A percentile compares a stretch with the other conserved stretches of the same genome.
Evolutionary conservation across 2,888 invertebrate genomes (phyloP).

Genomic region (Drosophila subquinaria): DNA sequence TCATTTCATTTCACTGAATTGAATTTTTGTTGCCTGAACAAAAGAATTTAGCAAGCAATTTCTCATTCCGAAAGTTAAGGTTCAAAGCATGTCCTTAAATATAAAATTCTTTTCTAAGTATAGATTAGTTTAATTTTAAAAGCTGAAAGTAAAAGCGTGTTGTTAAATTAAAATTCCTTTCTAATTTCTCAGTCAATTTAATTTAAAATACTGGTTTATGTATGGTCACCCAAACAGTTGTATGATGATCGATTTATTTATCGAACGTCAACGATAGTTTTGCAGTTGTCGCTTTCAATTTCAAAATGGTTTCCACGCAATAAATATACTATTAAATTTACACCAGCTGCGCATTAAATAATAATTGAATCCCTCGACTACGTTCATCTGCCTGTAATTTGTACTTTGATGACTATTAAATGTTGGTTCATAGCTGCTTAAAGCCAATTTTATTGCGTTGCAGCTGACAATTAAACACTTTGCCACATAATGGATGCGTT

Average conservation of each 20-base stretch:
- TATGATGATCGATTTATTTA: not conserved
- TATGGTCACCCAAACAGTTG: not conserved
- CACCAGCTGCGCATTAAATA: conserved; percentile 5
- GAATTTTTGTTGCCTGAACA: conserved; percentile 12
- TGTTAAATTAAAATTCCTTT: not conserved
- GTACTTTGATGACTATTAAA: not conserved
- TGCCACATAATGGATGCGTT: not conserved
- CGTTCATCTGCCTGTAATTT: not conserved
- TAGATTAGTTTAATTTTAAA: not conserved
- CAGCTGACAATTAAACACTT: conserved; percentile 15
- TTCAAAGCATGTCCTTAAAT: not conserved
- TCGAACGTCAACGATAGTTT: not conserved
- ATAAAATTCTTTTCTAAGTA: not conserved
- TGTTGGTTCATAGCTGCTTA: not conserved
- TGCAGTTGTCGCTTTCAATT: not conserved
- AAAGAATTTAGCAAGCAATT: conserved; percentile 5
- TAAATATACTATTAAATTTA: not conserved
- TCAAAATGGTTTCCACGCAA: not conserved
- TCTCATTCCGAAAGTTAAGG: conserved; percentile 7
- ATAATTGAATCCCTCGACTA: conserved; percentile 18
- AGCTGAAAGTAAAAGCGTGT: not conserved
- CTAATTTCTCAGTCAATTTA: not conserved
- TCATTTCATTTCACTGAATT: conserved; percentile 13
- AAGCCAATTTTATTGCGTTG: conserved; percentile 6
- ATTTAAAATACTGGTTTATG: too few species aligned